phyloP scores from a whole-genome alignment of 2,113 vertebrate species.

The Motacilla tschutschensis region DNA sequence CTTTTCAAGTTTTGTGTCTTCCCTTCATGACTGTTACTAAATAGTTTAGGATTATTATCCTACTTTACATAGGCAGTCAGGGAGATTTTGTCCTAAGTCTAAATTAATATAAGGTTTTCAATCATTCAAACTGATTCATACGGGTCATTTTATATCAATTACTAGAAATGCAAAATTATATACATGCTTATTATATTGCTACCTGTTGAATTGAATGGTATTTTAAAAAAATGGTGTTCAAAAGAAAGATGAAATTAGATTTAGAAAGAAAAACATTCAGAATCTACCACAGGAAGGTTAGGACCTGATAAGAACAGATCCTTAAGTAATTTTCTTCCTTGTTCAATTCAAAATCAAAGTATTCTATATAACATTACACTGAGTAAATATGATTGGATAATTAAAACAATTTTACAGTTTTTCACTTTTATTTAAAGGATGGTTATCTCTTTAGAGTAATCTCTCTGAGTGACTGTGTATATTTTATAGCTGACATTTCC shows the following conservation, averaged over 20 bases:
- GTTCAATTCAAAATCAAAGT: neutral
- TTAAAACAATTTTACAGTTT: neutral
- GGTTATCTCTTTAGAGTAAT: neutral
- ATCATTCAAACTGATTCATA: conserved; percentile 22
- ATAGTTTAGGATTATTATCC: neutral
- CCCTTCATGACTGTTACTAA: neutral
- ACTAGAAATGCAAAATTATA: neutral
- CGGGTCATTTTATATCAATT: conserved; percentile 9
- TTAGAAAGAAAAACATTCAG: neutral
- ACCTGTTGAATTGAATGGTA: neutral
- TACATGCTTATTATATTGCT: neutral
- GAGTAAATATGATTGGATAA: neutral
- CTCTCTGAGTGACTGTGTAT: neutral
- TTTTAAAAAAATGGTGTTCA: neutral
- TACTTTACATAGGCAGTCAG: conserved; percentile 28
- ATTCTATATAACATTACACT: neutral
- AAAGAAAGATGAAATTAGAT: conserved; percentile 4
- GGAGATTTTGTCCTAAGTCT: conserved; percentile 10
- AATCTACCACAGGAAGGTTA: conserved; percentile 13
- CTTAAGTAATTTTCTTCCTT: conserved; percentile 1
- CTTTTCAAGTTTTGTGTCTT: neutral
- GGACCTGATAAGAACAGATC: neutral
- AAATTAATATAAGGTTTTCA: conserved; percentile 24
- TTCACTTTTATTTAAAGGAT: neutral
- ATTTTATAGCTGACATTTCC: neutral